A percentile compares a stretch with the other conserved stretches of the same genome.
These are phyloP conservation scores for Nyctibius bracteatus DNA, from an alignment of 2,113 vertebrate species.

Conservation along the genomic window DNA sequence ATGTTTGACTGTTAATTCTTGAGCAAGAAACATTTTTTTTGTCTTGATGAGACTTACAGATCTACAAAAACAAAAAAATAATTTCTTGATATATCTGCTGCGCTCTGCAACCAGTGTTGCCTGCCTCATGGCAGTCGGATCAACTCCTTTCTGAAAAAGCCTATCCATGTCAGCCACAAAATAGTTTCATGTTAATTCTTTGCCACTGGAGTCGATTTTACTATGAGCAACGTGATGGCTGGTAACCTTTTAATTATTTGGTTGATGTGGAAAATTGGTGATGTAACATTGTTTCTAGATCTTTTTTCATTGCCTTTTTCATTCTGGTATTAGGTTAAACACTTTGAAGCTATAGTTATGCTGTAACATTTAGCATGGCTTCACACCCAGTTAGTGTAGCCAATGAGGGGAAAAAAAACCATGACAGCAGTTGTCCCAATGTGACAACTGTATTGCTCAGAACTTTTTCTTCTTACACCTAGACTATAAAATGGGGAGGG, in stretches of 20 bases:
- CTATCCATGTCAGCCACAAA: conserved; percentile 86
- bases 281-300: conserved; percentile 95
- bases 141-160: conserved; percentile 82
- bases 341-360: conserved; percentile 95
- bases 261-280: conserved; percentile 95
- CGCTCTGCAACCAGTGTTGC: conserved; percentile 90
- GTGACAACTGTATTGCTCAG: conserved; percentile 83
- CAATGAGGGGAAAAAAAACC: conserved; percentile 75
- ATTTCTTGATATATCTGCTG: conserved; percentile 89
- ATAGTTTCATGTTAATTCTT: conserved; percentile 86
- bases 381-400: conserved; percentile 96
- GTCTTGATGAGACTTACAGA: conserved; percentile 91
- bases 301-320: conserved; percentile 92
- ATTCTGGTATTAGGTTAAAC: conserved; percentile 92
- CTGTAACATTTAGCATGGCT: conserved; percentile 99
- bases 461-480: conserved; percentile 85
- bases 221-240: conserved; percentile 85
- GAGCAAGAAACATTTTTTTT: conserved; percentile 84
- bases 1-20: conserved; percentile 99
- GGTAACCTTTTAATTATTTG: conserved; percentile 91
- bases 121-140: conserved; percentile 85
- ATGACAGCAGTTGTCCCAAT: conserved; percentile 82
- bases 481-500: conserved; percentile 82
- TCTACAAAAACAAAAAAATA: conserved; percentile 82
- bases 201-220: conserved; percentile 87